phyloP scores from a whole-genome alignment of 2,888 invertebrate species.

The Mimachlamys varia region DNA sequence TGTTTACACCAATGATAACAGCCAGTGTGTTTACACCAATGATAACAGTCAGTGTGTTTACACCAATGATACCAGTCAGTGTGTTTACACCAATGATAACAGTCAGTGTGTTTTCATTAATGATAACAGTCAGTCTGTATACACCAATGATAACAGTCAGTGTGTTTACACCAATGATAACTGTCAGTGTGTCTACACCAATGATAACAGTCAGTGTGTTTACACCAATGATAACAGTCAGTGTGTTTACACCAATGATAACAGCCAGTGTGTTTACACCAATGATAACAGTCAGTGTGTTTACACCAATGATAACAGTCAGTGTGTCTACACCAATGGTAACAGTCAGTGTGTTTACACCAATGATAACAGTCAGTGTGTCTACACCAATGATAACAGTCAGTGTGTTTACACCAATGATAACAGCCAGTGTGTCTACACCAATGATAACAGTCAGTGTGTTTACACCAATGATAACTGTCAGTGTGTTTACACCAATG shows the following conservation, averaged over 20 bases:
- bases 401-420: background rate
- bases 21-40: background rate
- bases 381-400: background rate
- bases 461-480: background rate
- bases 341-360: background rate
- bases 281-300: background rate
- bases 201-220: background rate
- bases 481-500: no score
- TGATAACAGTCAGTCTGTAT: background rate
- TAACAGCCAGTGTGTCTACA: background rate
- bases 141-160: background rate
- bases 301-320: background rate
- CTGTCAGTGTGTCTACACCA: background rate
- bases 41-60: background rate
- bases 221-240: background rate
- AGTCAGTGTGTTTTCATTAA: background rate
- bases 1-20: background rate
- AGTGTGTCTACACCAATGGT: no score
- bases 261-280: background rate
- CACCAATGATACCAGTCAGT: background rate
- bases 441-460: background rate
- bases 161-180: background rate
- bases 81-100: background rate
- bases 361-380: background rate
- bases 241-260: background rate